Percentiles rank a stretch among this genome's conserved stretches.
phyloP scores from a whole-genome alignment of 2,113 vertebrate species.

The Oreamnos americanus region DNA sequence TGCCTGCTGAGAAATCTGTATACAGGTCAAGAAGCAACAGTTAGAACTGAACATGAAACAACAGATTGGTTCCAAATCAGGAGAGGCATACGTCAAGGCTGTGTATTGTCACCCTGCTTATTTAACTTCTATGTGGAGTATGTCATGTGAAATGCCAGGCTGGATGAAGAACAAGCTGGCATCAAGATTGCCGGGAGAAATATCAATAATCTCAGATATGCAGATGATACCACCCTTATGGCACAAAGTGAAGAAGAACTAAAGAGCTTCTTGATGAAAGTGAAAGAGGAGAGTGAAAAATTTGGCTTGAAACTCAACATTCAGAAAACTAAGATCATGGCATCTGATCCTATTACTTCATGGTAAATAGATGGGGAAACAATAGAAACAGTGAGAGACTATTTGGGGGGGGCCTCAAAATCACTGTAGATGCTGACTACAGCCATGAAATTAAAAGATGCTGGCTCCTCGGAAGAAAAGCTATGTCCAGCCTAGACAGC shows the following conservation, averaged over 20 bases:
- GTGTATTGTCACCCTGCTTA: neutral
- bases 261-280: neutral
- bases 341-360: neutral
- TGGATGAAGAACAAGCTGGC: neutral
- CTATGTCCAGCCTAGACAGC: neutral
- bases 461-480: neutral
- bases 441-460: neutral
- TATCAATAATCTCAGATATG: neutral
- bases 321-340: neutral
- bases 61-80: neutral
- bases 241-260: neutral
- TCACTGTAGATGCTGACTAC: neutral
- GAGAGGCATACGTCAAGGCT: neutral
- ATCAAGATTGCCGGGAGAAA: neutral
- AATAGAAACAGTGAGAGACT: neutral
- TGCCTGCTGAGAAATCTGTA: neutral
- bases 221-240: neutral
- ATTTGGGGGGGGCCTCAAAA: neutral
- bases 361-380: neutral
- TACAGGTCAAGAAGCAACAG: neutral
- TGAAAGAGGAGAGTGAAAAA: neutral
- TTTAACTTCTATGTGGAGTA: neutral
- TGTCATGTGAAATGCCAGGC: neutral
- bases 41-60: neutral
- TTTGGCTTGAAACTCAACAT: neutral